A percentile compares a stretch with the other conserved stretches of the same genome.
Evolutionary conservation across 1,140 invertebrate genomes (phyloP).

Genomic region (Wiebesia pumilae): DNA sequence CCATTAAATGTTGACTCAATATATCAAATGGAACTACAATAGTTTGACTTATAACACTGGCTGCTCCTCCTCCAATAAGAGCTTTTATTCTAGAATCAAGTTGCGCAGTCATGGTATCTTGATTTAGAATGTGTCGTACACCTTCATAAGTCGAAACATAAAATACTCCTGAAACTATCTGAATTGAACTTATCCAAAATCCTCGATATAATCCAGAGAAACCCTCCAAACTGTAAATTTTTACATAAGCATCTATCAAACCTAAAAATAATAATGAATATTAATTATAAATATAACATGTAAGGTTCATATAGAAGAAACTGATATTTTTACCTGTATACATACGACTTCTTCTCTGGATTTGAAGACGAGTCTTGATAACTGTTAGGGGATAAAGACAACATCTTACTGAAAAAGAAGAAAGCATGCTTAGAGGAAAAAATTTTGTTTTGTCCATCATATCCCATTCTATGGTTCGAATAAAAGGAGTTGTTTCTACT

Average conservation of each 20-base stretch:
- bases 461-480: constrained; percentile 96
- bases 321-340: constrained; percentile 80
- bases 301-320: constrained; percentile 1
- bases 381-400: constrained; percentile 95
- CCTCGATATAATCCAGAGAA: constrained; percentile 91
- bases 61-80: constrained; percentile 88
- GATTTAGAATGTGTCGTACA: constrained; percentile 86
- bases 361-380: constrained; percentile 97
- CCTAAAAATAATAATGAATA: constrained; percentile 73
- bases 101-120: constrained; percentile 72
- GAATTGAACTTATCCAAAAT: constrained; percentile 94
- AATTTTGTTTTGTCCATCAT: constrained; percentile 98
- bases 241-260: constrained; percentile 91
- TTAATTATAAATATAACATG: not conserved
- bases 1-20: constrained; percentile 97
- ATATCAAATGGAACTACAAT: constrained; percentile 98
- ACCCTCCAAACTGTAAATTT: constrained; percentile 93
- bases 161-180: constrained; percentile 90
- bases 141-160: constrained; percentile 98
- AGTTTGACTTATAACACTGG: constrained; percentile 95
- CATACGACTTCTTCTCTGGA: constrained; percentile 88
- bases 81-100: constrained; percentile 81
- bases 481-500: constrained; percentile 79
- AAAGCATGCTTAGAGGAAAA: constrained; percentile 92
- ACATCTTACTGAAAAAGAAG: constrained; percentile 90